Evolutionary conservation across 30 jellyfish, hydroid and myxozoan species (phyloP).

Genomic region (Pelagia noctiluca): DNA sequence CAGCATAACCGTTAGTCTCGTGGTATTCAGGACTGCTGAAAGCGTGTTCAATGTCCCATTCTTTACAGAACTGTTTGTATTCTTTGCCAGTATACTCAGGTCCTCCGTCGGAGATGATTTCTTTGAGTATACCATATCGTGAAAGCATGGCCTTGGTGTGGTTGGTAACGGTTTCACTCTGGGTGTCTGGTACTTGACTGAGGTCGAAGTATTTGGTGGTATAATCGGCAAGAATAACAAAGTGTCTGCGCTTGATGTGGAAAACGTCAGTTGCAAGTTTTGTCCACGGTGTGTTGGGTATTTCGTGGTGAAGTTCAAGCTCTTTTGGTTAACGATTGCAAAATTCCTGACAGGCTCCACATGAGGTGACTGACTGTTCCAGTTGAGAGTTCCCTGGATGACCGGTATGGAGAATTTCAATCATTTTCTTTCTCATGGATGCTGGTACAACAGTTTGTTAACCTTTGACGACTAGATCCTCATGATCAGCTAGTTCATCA

Average conservation of each 20-base stretch:
- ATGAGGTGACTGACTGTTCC: neutral
- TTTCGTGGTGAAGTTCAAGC: neutral
- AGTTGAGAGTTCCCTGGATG: neutral
- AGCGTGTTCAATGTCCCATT: neutral
- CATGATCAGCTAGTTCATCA: neutral
- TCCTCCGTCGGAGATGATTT: neutral
- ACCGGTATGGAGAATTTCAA: neutral
- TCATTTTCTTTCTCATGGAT: neutral
- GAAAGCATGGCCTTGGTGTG: neutral
- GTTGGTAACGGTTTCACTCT: neutral
- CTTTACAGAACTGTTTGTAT: neutral
- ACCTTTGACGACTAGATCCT: neutral
- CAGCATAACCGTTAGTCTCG: neutral
- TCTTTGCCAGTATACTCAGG: neutral
- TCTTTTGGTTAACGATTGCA: constrained; percentile 4
- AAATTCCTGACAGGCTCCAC: constrained; percentile 7
- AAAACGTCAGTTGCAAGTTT: neutral
- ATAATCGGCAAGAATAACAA: neutral
- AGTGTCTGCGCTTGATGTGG: neutral
- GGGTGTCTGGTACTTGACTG: neutral
- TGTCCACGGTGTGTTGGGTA: neutral
- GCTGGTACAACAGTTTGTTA: neutral
- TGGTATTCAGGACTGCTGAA: neutral
- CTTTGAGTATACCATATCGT: constrained; percentile 9
- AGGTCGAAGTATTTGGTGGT: neutral